phyloP scores from a whole-genome alignment of 2,113 vertebrate genomes.

The Jaculus jaculus region DNA sequence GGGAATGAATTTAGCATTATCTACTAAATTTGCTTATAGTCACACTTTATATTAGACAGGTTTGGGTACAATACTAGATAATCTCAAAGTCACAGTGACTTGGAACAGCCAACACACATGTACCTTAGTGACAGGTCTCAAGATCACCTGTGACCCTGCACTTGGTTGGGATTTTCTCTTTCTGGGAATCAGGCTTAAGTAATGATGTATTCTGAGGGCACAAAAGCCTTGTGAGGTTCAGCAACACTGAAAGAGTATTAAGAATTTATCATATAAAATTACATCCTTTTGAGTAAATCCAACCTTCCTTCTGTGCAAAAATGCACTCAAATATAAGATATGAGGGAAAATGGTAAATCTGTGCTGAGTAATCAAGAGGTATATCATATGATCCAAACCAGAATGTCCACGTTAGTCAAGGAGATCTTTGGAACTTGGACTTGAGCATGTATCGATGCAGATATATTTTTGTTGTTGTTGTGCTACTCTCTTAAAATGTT shows the following conservation, averaged over 20 bases:
- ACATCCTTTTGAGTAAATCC: neutral
- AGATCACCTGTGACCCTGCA: neutral
- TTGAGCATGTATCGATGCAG: neutral
- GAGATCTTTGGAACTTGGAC: neutral
- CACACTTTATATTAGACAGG: neutral
- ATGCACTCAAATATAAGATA: neutral
- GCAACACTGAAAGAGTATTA: neutral
- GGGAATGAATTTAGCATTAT: neutral
- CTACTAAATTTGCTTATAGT: neutral
- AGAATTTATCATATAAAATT: neutral
- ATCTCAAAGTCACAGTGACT: neutral
- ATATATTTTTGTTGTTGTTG: too few relatives aligned
- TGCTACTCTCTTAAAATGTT: too few relatives aligned
- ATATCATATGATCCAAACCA: neutral
- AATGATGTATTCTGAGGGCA: neutral
- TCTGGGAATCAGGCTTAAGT: neutral
- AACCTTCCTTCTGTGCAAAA: neutral
- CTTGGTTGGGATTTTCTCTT: neutral
- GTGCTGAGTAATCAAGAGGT: neutral
- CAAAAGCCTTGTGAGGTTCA: neutral
- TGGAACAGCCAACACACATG: neutral
- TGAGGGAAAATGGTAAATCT: neutral
- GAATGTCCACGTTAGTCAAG: neutral
- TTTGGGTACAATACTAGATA: neutral
- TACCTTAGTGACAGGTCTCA: neutral